Percentiles rank a stretch among this genome's conserved stretches.
These are phyloP conservation scores for Tholera decimalis DNA, from an alignment of 2,888 invertebrate species.

Conservation along the genomic window DNA sequence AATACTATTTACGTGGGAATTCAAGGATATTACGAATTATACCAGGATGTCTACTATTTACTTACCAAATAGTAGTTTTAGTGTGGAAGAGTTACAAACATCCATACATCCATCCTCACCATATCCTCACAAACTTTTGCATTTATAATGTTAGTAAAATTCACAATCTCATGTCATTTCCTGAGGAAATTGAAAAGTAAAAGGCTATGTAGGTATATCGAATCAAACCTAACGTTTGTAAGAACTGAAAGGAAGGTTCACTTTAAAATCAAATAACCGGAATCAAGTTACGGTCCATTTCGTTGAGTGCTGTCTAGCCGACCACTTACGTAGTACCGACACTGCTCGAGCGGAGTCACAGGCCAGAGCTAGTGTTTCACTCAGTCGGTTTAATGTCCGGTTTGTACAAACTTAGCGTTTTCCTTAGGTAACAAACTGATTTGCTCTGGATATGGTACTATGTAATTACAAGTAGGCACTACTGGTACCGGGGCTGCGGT, in stretches of 20 bases:
- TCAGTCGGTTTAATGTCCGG: slow-evolving; percentile 12
- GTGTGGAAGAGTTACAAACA: no score
- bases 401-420: background rate
- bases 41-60: no score
- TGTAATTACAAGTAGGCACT: no score
- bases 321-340: background rate
- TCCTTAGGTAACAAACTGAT: background rate
- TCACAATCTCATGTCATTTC: no score
- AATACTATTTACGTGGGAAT: no score
- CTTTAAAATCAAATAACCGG: slow-evolving; percentile 33
- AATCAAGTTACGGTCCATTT: slow-evolving; percentile 27
- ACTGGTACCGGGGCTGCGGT: no score
- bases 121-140: no score
- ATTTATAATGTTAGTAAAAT: no score
- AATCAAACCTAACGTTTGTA: background rate
- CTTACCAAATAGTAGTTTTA: no score
- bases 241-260: slow-evolving; percentile 13
- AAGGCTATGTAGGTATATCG: background rate
- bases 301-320: slow-evolving; percentile 33
- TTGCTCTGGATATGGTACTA: background rate
- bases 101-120: no score
- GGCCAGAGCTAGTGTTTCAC: slow-evolving; percentile 2
- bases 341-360: background rate
- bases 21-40: no score
- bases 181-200: no score